Conservation (phyloP, 2,888 invertebrate genomes). For the Physocephala rufipes region DNA sequence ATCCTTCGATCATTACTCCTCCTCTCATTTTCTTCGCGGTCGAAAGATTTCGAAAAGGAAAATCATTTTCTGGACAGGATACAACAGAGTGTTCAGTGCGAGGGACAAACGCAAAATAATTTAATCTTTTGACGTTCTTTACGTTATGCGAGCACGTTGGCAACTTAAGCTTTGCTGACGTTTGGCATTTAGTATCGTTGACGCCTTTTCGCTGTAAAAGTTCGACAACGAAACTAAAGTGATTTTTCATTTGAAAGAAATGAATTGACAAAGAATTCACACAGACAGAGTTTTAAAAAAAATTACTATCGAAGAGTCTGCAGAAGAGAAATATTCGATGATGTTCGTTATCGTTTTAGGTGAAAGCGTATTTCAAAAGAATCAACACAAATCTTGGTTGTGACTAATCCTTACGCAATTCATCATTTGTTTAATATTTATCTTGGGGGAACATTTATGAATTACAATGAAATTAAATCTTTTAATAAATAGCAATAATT, state of each 20-base stretch:
- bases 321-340: too few species aligned
- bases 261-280: not conserved
- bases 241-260: not conserved
- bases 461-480: not conserved
- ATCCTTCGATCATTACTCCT: not conserved
- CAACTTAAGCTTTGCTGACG: constrained; percentile 11
- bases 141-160: constrained; percentile 18
- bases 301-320: too few species aligned
- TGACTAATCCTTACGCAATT: too few species aligned
- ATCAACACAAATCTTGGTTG: too few species aligned
- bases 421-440: too few species aligned
- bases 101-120: not conserved
- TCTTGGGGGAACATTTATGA: too few species aligned
- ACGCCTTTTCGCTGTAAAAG: constrained; percentile 17
- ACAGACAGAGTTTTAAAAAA: too few species aligned
- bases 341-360: too few species aligned
- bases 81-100: too few species aligned
- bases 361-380: too few species aligned
- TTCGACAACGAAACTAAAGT: not conserved
- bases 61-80: too few species aligned
- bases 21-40: not conserved
- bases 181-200: constrained; percentile 16
- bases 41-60: constrained; percentile 17
- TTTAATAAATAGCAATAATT: constrained; percentile 26
- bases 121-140: constrained; percentile 11